Percentiles rank a stretch among this genome's conserved stretches.
These are phyloP conservation scores for Chaetophractus vellerosus DNA, from an alignment of 2,797 vertebrate genomes.

Conservation along the genomic window DNA sequence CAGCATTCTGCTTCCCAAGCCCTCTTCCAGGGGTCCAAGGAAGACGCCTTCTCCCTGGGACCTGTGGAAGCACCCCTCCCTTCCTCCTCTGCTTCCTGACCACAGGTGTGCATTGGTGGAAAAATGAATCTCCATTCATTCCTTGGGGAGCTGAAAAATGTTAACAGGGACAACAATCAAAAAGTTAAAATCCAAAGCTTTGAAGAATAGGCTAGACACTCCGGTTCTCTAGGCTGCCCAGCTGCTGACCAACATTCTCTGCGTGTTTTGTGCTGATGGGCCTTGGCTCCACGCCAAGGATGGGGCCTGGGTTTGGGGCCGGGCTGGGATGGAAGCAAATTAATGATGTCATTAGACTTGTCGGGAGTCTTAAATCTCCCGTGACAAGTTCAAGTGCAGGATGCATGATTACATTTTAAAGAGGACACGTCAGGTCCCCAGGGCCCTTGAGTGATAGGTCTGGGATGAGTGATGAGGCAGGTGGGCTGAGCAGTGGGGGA, in stretches of 20 bases:
- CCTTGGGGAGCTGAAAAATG: neutral
- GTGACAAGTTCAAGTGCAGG: conserved; percentile 82
- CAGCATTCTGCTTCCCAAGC: neutral
- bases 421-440: conserved; percentile 52
- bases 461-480: neutral
- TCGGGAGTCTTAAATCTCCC: conserved; percentile 84
- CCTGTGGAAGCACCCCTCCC: neutral
- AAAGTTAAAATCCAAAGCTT: conserved; percentile 34
- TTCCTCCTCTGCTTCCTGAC: neutral
- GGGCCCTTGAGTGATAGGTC: conserved; percentile 62
- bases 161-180: conserved; percentile 19
- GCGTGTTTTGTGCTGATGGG: conserved; percentile 81
- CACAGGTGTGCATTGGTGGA: neutral
- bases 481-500: neutral
- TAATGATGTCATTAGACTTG: conserved; percentile 88
- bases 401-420: conserved; percentile 83
- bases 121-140: neutral
- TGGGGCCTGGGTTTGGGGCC: conserved; percentile 79
- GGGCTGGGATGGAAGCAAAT: conserved; percentile 81
- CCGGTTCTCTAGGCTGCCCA: conserved; percentile 3
- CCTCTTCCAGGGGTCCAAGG: neutral
- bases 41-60: neutral
- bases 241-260: conserved; percentile 76
- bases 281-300: conserved; percentile 83
- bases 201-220: neutral